Conservation (phyloP, 2,797 vertebrate genomes). For the Dipus sagitta region DNA sequence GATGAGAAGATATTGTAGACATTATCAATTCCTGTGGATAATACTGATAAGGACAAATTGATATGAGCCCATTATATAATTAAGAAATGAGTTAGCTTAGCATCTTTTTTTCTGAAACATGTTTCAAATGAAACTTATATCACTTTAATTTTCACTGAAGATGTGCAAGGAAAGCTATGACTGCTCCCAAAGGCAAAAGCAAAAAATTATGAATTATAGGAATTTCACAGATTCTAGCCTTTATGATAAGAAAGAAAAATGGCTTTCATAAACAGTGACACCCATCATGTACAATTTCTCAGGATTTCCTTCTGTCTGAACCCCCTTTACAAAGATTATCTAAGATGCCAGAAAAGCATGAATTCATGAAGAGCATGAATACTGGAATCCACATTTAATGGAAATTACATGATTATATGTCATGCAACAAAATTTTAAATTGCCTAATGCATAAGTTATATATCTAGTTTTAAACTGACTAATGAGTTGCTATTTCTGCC, state of each 20-base stretch:
- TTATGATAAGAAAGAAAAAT: conserved; percentile 52
- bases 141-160: conserved; percentile 41
- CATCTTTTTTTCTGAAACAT: not conserved
- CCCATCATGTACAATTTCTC: conserved; percentile 18
- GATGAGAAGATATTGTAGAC: not conserved
- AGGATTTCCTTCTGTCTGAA: conserved; percentile 44
- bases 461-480: conserved; percentile 39
- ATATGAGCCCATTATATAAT: not conserved
- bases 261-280: conserved; percentile 53
- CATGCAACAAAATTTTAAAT: conserved; percentile 75
- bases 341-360: conserved; percentile 14
- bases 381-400: conserved; percentile 26
- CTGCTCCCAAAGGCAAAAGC: conserved; percentile 34
- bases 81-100: conserved; percentile 23
- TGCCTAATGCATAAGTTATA: conserved; percentile 25
- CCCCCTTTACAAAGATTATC: conserved; percentile 50
- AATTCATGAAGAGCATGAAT: conserved; percentile 57
- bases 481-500: conserved; percentile 14
- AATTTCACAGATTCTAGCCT: conserved; percentile 48
- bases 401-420: conserved; percentile 64
- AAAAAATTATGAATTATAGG: conserved; percentile 36
- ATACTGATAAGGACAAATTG: not conserved
- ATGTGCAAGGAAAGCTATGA: conserved; percentile 20
- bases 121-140: conserved; percentile 43
- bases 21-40: not conserved